Evolutionary conservation across 2,888 invertebrate genomes (phyloP).

Genomic region (Pyrrhosoma nymphula): DNA sequence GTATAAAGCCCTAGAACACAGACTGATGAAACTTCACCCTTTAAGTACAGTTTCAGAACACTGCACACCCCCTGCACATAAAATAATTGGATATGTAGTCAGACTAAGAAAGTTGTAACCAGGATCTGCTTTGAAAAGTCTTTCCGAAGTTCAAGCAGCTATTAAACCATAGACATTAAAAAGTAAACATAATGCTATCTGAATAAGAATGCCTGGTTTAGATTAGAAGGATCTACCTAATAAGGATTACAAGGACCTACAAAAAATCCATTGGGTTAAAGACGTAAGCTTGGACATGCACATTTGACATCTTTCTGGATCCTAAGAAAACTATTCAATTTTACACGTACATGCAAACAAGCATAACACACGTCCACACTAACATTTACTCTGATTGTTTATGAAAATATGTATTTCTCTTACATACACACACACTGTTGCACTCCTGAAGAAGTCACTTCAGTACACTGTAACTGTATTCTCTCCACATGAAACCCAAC

Average conservation of each 20-base stretch:
- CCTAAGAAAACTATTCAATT: background rate
- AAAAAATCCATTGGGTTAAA: background rate
- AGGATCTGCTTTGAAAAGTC: background rate
- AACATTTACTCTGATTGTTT: background rate
- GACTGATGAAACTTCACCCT: background rate
- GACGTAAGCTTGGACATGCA: background rate
- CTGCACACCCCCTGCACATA: background rate
- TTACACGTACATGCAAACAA: background rate
- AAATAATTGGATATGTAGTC: background rate
- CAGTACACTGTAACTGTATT: background rate
- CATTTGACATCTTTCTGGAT: background rate
- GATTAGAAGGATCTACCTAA: background rate
- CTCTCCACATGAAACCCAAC: conserved; percentile 16
- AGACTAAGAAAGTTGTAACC: background rate
- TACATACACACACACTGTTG: background rate
- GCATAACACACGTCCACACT: background rate
- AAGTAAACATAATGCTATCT: background rate
- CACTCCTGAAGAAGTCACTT: background rate
- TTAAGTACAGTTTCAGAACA: conserved; percentile 47
- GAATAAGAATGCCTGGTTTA: background rate
- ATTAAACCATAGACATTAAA: background rate
- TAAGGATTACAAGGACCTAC: background rate
- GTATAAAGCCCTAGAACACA: background rate
- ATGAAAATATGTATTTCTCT: background rate
- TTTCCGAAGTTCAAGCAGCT: background rate